Conservation (phyloP, 2,113 vertebrate species). For the Onychostruthus taczanowskii region DNA sequence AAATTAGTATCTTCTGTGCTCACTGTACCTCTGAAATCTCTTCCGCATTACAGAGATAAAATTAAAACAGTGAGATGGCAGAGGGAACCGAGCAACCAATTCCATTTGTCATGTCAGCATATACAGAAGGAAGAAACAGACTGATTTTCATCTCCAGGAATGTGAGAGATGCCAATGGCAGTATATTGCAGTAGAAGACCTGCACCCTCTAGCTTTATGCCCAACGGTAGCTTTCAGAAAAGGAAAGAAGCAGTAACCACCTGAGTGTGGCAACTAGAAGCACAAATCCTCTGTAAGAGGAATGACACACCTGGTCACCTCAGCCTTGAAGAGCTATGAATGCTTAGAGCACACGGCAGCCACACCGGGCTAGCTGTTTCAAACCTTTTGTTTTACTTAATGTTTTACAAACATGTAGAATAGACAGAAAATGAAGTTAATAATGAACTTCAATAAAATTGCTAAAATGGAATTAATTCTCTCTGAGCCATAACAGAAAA, state of each 20-base stretch:
- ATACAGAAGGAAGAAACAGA: not conserved
- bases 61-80: not conserved
- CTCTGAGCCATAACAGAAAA: not conserved
- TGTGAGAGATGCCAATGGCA: not conserved
- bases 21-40: not conserved
- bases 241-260: not conserved
- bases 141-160: not conserved
- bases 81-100: not conserved
- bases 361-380: not conserved
- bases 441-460: not conserved
- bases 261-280: not conserved
- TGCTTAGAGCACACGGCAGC: not conserved
- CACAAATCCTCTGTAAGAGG: not conserved
- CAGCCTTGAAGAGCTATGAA: not conserved
- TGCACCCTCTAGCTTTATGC: not conserved
- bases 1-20: not conserved
- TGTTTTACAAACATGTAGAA: not conserved
- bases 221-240: not conserved
- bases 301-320: not conserved
- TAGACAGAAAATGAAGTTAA: not conserved
- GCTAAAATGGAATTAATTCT: not conserved
- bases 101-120: not conserved
- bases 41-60: not conserved
- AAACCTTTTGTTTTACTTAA: not conserved
- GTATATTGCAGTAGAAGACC: rapidly evolving